Evolutionary conservation across 2,113 vertebrate species (phyloP), one percentile per base, ranked within the genome.

Genomic region (Cairina moschata): DNA sequence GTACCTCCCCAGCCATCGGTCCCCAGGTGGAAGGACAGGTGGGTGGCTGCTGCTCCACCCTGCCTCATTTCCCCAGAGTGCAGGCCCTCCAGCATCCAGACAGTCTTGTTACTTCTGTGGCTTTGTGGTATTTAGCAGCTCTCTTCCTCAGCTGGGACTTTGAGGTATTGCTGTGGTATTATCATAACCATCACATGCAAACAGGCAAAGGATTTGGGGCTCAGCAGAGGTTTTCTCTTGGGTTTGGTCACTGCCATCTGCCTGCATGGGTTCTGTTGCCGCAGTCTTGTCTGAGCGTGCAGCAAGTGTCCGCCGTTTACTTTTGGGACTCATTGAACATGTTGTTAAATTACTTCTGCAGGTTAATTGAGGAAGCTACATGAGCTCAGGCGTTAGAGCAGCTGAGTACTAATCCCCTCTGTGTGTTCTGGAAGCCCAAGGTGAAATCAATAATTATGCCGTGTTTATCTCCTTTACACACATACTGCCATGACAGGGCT

Each of bases 321-420:
- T 90, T 90, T 48, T 56, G 83, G 83, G 88, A 90, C 91, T 91
- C 85, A 75, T 56, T 3, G 14, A 91, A 86, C 42, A 60, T 60
- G 88, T 93, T 29, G 66, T 56, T 90, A 86, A 93, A 95, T 93
- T 91, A 63, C 72, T 86, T 78, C 3, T 3, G 50, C 67, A 74
- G 76, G 83, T 96, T 96, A 95, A 95, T 86, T 94, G 91, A 91
- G 91, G 90, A 90, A 91, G 91, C 25, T 90, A 29, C 67, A 72
- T 3, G 15, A 77, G 72, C 67, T 90, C 56, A 81, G 66, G 65
- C 6, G 2, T 75, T 81, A 63, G 60, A 93, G 71, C 91, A 94
- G 65, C 55, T 71, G 52, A 75, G 59, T 80, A 59, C 38, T 95
- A 96, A 96, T 94, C 60, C 65, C 79, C 9, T 74, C 7, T 6